phyloP scores from a whole-genome alignment of 2,113 vertebrate species.

The Coptodon rendalli region DNA sequence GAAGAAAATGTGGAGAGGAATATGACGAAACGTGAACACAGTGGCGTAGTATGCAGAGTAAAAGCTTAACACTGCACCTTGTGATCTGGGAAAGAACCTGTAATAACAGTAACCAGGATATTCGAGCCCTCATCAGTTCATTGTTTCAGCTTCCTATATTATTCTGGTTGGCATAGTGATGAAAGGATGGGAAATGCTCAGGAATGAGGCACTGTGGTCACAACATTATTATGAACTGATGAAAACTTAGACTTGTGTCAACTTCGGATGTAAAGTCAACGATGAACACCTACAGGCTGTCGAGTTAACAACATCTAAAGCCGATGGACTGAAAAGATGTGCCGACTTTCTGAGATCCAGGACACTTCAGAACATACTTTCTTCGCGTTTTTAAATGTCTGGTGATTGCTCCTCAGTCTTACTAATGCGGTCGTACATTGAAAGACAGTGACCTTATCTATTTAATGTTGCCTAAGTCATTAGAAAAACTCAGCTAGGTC shows the following conservation, averaged over 20 bases:
- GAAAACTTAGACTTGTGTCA: slow-evolving; percentile 2
- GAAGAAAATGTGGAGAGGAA: not conserved
- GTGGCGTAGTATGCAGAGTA: not conserved
- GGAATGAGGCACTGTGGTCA: not conserved
- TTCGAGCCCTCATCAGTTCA: slow-evolving; percentile 48
- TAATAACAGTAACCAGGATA: slow-evolving; percentile 56
- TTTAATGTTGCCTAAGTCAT: not conserved
- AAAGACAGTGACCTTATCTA: not conserved
- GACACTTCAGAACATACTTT: not conserved
- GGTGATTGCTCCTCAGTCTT: not conserved
- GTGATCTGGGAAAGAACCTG: slow-evolving; percentile 1
- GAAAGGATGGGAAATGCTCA: slow-evolving; percentile 43
- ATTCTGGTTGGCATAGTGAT: slow-evolving; percentile 50
- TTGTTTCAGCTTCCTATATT: slow-evolving; percentile 63
- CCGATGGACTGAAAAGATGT: not conserved
- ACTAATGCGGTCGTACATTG: not conserved
- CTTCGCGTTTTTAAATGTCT: not conserved
- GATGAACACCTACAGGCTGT: not conserved
- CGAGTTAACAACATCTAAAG: not conserved
- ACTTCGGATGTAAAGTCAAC: not conserved
- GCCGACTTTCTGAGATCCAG: not conserved
- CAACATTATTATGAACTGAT: not conserved
- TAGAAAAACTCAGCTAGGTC: not conserved
- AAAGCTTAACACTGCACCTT: not conserved
- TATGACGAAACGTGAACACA: not conserved